Evolutionary conservation across 2,888 invertebrate species (phyloP).

Genomic region (Anticlea derivata): DNA sequence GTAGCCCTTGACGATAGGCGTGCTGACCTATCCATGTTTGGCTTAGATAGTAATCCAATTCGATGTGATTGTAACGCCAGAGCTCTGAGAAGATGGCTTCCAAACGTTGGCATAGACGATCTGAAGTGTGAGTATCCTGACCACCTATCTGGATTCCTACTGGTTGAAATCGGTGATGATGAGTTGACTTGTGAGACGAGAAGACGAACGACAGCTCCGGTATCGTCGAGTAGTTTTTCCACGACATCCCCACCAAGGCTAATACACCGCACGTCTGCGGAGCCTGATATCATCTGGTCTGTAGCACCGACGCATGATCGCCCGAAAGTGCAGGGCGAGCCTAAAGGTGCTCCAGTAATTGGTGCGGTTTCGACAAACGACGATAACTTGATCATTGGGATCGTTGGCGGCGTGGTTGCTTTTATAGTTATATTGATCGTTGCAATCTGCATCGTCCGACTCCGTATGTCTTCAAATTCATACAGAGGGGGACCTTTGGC

Average conservation of each 20-base stretch:
- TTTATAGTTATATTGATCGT: constrained; percentile 95
- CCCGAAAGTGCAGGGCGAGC: constrained; percentile 81
- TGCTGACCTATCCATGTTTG: constrained; percentile 88
- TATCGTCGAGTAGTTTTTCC: constrained; percentile 66
- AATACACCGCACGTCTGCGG: constrained; percentile 86
- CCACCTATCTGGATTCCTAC: constrained; percentile 86
- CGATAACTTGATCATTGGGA: constrained; percentile 97
- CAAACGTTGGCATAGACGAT: constrained; percentile 84
- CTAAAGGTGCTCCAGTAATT: constrained; percentile 83
- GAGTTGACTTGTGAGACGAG: constrained; percentile 90
- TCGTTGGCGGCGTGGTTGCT: constrained; percentile 95
- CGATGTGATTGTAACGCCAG: constrained; percentile 93
- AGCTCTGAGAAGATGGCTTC: constrained; percentile 91
- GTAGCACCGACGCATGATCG: constrained; percentile 88
- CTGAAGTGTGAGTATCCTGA: constrained; percentile 88
- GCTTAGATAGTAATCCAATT: constrained; percentile 91
- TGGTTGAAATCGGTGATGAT: constrained; percentile 91
- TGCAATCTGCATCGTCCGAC: constrained; percentile 93
- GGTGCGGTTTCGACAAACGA: constrained; percentile 87
- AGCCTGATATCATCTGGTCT: constrained; percentile 96
- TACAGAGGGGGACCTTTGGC: constrained; percentile 88
- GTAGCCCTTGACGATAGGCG: constrained; percentile 92
- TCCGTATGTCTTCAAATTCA: constrained; percentile 87
- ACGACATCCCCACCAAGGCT: constrained; percentile 77
- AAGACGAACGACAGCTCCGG: constrained; percentile 77